phyloP scores from a whole-genome alignment of 2,888 invertebrate species.

The Drosophila nr. perissopoda region DNA sequence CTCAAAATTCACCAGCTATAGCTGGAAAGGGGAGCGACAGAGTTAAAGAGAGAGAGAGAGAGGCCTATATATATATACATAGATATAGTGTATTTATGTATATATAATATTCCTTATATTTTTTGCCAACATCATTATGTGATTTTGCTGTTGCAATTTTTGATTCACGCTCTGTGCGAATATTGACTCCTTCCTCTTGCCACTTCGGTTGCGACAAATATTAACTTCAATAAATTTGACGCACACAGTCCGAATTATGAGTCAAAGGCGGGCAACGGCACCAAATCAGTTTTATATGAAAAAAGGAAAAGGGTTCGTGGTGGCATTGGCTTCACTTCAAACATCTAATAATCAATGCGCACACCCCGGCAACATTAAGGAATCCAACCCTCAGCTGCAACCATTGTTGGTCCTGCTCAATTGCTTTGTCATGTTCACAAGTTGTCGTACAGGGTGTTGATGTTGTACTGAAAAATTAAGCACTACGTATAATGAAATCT shows the following conservation, averaged over 20 bases:
- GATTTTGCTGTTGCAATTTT: constrained; percentile 32
- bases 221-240: constrained; percentile 80
- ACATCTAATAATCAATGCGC: constrained; percentile 66
- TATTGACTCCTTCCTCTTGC: background rate
- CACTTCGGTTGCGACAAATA: constrained; percentile 63
- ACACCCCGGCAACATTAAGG: constrained; percentile 25
- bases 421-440: constrained; percentile 83
- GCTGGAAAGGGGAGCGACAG: background rate
- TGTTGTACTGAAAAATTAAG: constrained; percentile 76
- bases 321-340: constrained; percentile 48
- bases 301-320: constrained; percentile 43
- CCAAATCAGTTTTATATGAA: constrained; percentile 16
- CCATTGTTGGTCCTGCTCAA: constrained; percentile 52
- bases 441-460: constrained; percentile 81
- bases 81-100: constrained; percentile 2
- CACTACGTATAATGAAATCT: constrained; percentile 67
- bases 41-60: background rate
- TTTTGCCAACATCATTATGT: constrained; percentile 20
- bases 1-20: constrained; percentile 40
- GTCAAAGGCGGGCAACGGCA: constrained; percentile 24
- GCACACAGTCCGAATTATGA: constrained; percentile 67
- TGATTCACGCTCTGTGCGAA: constrained; percentile 1
- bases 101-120: constrained; percentile 4
- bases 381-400: constrained; percentile 29
- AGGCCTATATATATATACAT: constrained; percentile 7